Evolutionary conservation across 30 jellyfish, hydroid and myxozoan genomes (phyloP).

Genomic region (Nemopilema nomurai): DNA sequence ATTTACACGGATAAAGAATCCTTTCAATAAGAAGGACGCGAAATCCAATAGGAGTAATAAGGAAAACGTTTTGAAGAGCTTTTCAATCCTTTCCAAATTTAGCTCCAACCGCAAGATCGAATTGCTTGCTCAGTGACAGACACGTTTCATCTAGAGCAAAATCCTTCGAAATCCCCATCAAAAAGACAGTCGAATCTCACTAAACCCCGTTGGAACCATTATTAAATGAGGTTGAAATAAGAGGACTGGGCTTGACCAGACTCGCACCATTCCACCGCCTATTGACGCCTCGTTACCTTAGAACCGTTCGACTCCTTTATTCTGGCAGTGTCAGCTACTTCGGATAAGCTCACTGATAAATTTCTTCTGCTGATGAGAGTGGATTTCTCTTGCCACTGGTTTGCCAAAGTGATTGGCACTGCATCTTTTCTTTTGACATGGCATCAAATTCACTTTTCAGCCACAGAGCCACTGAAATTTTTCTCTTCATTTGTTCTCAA

Average conservation of each 20-base stretch:
- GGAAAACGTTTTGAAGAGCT: conserved; percentile 19
- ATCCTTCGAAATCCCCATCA: conserved; percentile 4
- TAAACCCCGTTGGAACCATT: neutral
- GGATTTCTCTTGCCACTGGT: no score
- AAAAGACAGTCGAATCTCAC: neutral
- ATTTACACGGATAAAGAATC: neutral
- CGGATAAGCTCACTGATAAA: no score
- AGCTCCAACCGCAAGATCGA: conserved; percentile 22
- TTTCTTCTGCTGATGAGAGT: no score
- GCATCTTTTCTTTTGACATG: no score
- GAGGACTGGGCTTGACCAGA: neutral
- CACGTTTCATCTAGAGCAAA: conserved; percentile 1
- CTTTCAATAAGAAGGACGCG: neutral
- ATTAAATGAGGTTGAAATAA: neutral
- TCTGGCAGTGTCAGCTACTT: no score
- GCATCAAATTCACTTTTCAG: no score
- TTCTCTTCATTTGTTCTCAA: no score
- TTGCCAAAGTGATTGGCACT: no score
- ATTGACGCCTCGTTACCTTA: no score
- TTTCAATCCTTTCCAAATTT: conserved; percentile 23
- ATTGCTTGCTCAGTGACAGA: conserved; percentile 11
- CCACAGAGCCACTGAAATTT: no score
- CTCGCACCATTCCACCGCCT: neutral
- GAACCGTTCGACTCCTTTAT: no score
- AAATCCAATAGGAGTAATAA: conserved; percentile 12